Evolutionary conservation across 2,888 invertebrate genomes (phyloP).

Genomic region (Tuta absoluta): DNA sequence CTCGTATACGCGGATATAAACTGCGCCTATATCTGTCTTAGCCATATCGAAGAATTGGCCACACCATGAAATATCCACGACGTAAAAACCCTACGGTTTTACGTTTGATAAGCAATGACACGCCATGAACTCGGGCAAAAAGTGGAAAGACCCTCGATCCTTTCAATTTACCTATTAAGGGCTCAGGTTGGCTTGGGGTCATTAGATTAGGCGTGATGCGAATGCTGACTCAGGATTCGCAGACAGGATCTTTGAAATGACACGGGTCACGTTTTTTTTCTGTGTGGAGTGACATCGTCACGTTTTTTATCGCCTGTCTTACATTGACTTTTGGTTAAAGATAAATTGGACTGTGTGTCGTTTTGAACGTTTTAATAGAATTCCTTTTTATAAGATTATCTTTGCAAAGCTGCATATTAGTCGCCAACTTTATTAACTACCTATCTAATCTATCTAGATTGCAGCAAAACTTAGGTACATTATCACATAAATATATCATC

Average conservation of each 20-base stretch:
- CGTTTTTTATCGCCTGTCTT: neutral
- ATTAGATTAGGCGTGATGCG: constrained; percentile 1
- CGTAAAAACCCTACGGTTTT: neutral
- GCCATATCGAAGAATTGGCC: too few species aligned
- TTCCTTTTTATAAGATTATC: neutral
- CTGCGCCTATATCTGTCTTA: too few species aligned
- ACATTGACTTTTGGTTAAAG: neutral
- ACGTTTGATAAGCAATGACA: neutral
- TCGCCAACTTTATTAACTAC: too few species aligned
- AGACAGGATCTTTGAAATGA: neutral
- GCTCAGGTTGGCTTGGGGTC: neutral
- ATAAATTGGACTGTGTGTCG: neutral
- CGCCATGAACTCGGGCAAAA: constrained; percentile 2
- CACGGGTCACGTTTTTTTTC: neutral
- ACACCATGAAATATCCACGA: neutral
- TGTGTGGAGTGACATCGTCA: neutral
- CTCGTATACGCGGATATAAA: too few species aligned
- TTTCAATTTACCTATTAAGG: constrained; percentile 12
- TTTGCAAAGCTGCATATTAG: too few species aligned
- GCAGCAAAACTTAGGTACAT: too few species aligned
- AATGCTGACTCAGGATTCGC: neutral
- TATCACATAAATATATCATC: too few species aligned
- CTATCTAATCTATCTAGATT: too few species aligned
- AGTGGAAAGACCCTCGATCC: constrained; percentile 13
- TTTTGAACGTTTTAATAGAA: neutral